Conservation (phyloP, 2,888 invertebrate genomes). For the Mythimna impura region DNA sequence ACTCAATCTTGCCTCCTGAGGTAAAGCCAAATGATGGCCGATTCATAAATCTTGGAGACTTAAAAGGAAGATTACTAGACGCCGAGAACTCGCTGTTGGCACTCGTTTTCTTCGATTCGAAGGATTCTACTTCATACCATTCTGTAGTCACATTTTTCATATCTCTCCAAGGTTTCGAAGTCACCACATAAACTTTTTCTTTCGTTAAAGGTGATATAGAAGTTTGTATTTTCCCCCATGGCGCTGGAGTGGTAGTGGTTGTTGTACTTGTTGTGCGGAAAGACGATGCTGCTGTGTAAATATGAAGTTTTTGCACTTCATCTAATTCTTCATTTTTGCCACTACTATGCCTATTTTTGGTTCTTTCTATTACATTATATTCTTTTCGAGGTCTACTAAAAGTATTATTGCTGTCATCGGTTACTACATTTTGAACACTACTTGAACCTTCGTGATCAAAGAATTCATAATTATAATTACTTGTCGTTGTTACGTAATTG, state of each 20-base stretch:
- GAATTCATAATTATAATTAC: constrained; percentile 80
- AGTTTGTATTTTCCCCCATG: constrained; percentile 93
- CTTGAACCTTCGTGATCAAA: constrained; percentile 88
- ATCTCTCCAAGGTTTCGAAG: constrained; percentile 92
- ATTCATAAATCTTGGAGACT: constrained; percentile 89
- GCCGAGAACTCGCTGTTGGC: constrained; percentile 72
- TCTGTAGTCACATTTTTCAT: constrained; percentile 73
- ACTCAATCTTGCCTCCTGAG: constrained; percentile 78
- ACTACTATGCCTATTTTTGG: constrained; percentile 72
- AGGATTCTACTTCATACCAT: constrained; percentile 76
- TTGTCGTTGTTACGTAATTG: constrained; percentile 77
- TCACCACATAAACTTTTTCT: constrained; percentile 95
- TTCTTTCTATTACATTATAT: constrained; percentile 81
- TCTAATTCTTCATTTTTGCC: constrained; percentile 75
- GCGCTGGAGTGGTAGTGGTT: constrained; percentile 83
- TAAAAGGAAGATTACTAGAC: constrained; percentile 80
- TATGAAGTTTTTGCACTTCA: constrained; percentile 80
- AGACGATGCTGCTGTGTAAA: constrained; percentile 85
- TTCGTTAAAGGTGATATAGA: constrained; percentile 94
- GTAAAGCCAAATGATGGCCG: constrained; percentile 90
- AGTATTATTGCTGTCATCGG: constrained; percentile 76
- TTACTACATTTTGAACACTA: constrained; percentile 84
- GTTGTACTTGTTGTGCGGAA: constrained; percentile 83
- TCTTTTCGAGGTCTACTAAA: constrained; percentile 73
- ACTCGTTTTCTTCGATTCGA: constrained; percentile 80